Percentiles rank a stretch among this genome's conserved stretches.
Conservation (phyloP, 1,140 invertebrate genomes). For the Ericerus pela region DNA sequence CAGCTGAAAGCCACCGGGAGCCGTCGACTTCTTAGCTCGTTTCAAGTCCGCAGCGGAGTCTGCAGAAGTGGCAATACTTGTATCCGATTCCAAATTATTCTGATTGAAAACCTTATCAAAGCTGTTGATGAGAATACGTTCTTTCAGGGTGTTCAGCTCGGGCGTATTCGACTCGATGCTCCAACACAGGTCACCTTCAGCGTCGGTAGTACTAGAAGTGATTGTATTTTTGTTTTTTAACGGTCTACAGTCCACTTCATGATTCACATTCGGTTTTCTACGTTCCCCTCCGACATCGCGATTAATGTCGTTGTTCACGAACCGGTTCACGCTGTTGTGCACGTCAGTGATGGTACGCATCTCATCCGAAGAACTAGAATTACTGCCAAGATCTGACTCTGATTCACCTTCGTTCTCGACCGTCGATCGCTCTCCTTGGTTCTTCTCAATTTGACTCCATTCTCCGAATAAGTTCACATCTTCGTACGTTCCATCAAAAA, state of each 20-base stretch:
- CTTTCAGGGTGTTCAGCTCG: neutral
- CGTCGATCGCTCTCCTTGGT: neutral
- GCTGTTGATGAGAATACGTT: neutral
- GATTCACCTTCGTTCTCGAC: neutral
- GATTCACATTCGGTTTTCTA: neutral
- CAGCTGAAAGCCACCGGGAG: neutral
- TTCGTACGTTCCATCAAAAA: too few relatives aligned
- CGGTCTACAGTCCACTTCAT: too few relatives aligned
- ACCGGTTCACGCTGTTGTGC: neutral
- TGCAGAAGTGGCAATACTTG: too few relatives aligned
- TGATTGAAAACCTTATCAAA: neutral
- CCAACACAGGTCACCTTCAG: neutral
- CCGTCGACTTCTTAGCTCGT: neutral
- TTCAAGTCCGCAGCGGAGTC: too few relatives aligned
- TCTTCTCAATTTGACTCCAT: too few relatives aligned
- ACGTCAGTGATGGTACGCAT: neutral
- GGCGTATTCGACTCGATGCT: neutral
- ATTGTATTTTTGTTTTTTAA: neutral
- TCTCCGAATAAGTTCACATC: too few relatives aligned
- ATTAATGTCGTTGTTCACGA: neutral
- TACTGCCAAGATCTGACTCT: neutral
- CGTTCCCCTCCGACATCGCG: neutral
- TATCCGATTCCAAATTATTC: too few relatives aligned
- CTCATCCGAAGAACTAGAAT: slow-evolving; percentile 6
- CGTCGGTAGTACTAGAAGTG: neutral